These are phyloP conservation scores for Setophaga coronata DNA, from an alignment of 2,113 vertebrate genomes.

Conservation along the genomic window DNA sequence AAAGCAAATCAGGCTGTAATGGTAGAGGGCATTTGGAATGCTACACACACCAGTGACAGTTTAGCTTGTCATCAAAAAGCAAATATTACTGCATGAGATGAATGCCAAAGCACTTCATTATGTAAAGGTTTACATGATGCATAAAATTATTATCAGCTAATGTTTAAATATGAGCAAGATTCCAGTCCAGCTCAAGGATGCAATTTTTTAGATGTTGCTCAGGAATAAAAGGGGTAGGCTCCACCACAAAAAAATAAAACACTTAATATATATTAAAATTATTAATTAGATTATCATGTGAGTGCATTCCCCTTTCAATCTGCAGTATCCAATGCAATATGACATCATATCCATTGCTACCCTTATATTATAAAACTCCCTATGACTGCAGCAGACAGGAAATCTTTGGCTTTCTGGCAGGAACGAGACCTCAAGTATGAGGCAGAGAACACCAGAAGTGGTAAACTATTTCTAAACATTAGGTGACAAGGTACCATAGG, in stretches of 20 bases:
- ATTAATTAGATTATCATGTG: background rate
- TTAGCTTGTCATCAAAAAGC: slow-evolving; percentile 35
- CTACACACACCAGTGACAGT: background rate
- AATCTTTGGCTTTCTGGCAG: background rate
- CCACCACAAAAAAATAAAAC: background rate
- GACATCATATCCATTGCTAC: background rate
- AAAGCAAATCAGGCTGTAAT: background rate
- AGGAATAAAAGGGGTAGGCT: background rate
- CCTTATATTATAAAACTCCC: background rate
- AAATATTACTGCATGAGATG: slow-evolving; percentile 7
- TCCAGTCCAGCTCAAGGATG: background rate
- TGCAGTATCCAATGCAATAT: background rate
- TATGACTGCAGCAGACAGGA: background rate
- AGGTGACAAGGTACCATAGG: background rate
- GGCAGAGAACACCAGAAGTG: background rate
- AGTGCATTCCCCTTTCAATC: background rate
- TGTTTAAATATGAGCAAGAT: background rate
- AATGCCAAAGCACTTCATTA: slow-evolving; percentile 31
- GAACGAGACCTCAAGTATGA: background rate
- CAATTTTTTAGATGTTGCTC: background rate
- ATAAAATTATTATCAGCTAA: slow-evolving; percentile 12
- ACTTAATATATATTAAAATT: rapidly evolving
- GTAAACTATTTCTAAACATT: background rate
- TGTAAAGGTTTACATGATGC: background rate
- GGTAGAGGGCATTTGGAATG: background rate